These are phyloP conservation scores for Dilophus febrilis DNA, from an alignment of 2,888 invertebrate species.

Conservation along the genomic window DNA sequence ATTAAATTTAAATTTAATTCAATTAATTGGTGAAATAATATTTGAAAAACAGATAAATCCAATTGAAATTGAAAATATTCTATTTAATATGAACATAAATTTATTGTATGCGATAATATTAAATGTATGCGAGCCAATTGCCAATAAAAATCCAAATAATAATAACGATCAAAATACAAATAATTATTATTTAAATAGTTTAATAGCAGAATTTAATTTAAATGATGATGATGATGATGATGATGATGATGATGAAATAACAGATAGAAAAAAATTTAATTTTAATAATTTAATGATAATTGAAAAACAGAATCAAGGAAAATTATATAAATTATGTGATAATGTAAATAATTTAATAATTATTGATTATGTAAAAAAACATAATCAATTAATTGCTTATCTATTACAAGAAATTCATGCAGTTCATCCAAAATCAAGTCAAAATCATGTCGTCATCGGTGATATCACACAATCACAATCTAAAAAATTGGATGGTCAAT, in stretches of 20 bases:
- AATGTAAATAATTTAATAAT: no score
- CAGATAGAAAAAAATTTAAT: constrained; percentile 1
- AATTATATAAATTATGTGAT: background rate
- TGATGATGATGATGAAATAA: background rate
- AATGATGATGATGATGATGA: background rate
- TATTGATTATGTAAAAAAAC: constrained; percentile 22
- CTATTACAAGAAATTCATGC: constrained; percentile 17
- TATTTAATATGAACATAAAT: constrained; percentile 52
- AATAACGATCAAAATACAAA: no score
- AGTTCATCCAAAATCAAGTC: background rate
- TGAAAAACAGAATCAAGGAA: constrained; percentile 16
- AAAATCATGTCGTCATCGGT: no score
- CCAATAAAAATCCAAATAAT: no score
- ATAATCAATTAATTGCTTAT: constrained; percentile 21
- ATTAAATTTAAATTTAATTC: constrained; percentile 31
- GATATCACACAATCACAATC: no score
- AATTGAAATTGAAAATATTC: constrained; percentile 47
- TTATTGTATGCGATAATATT: constrained; percentile 53
- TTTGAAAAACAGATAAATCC: constrained; percentile 50
- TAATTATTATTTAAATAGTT: no score
- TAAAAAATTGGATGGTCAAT: no score
- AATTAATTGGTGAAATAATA: constrained; percentile 47
- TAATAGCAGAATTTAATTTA: background rate
- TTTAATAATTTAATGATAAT: constrained; percentile 10
- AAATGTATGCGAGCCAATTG: no score